Evolutionary conservation across 2,113 vertebrate species (phyloP).

Genomic region (Ia io): DNA sequence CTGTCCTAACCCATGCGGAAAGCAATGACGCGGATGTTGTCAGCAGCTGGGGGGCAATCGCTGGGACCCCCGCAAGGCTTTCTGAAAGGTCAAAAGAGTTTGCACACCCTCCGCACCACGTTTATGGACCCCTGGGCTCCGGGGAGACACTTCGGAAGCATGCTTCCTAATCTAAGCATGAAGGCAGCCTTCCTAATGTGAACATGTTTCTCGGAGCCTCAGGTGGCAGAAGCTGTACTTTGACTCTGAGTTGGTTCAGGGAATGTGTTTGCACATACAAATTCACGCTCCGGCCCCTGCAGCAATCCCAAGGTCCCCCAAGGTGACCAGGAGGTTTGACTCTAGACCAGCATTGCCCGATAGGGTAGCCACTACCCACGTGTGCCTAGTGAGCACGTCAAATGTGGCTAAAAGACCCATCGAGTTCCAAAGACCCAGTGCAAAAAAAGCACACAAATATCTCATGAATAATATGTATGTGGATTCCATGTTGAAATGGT

Average conservation of each 20-base stretch:
- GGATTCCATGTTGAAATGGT: neutral
- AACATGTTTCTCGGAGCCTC: neutral
- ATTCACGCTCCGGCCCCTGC: neutral
- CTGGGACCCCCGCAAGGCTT: neutral
- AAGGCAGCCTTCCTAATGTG: neutral
- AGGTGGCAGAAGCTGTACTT: neutral
- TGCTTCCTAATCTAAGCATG: neutral
- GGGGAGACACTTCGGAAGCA: neutral
- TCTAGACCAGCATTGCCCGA: neutral
- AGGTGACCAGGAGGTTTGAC: neutral
- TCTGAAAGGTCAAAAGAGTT: neutral
- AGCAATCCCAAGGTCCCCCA: neutral
- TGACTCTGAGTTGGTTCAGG: neutral
- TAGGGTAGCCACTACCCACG: neutral
- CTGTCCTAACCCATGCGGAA: accelerated
- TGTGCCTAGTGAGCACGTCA: neutral
- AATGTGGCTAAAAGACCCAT: neutral
- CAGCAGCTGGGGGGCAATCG: accelerated
- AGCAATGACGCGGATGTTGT: neutral
- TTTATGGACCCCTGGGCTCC: neutral
- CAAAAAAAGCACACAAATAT: neutral
- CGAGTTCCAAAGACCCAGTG: neutral
- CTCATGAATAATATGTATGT: neutral
- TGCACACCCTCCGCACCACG: neutral
- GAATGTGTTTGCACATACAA: neutral